A percentile compares a stretch with the other conserved stretches of the same genome.
These are phyloP conservation scores for Aleiodes alternator DNA, from an alignment of 2,888 invertebrate genomes.

Conservation along the genomic window DNA sequence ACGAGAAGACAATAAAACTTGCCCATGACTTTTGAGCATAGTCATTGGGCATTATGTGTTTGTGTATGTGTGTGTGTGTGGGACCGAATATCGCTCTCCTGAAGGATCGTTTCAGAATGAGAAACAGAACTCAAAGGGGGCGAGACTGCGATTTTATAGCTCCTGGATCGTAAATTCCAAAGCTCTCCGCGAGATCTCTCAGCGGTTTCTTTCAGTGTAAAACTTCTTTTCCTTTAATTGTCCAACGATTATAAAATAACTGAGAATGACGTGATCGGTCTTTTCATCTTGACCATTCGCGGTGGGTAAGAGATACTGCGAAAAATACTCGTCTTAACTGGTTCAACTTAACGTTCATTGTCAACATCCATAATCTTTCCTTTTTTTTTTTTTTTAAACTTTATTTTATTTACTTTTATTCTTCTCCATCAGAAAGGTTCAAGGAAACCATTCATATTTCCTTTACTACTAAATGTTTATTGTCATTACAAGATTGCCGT, in stretches of 20 bases:
- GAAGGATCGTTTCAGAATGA: constrained; percentile 16
- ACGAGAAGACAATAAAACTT: constrained; percentile 31
- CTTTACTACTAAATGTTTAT: constrained; percentile 36
- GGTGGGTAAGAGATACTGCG: not conserved
- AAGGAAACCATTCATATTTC: constrained; percentile 41
- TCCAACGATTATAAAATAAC: constrained; percentile 69
- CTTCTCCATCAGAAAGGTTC: not conserved
- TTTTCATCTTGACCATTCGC: constrained; percentile 40
- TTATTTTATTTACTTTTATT: not conserved
- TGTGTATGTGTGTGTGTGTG: not conserved
- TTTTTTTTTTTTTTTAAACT: not conserved
- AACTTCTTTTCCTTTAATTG: constrained; percentile 62
- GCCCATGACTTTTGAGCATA: constrained; percentile 1
- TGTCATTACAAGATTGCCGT: constrained; percentile 26
- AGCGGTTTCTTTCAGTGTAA: constrained; percentile 53
- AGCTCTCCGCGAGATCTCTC: constrained; percentile 55
- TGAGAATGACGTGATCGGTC: constrained; percentile 57
- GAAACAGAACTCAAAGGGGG: constrained; percentile 29
- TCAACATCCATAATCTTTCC: constrained; percentile 5
- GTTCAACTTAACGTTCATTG: constrained; percentile 41
- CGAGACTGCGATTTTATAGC: constrained; percentile 69
- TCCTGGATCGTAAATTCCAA: constrained; percentile 71
- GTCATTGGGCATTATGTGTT: constrained; percentile 28
- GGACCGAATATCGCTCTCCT: constrained; percentile 1
- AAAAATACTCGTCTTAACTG: constrained; percentile 32